Evolutionary conservation across 2,888 invertebrate genomes (phyloP), one percentile per base, ranked within the genome.

Genomic region (Crossocerus cetratus): DNA sequence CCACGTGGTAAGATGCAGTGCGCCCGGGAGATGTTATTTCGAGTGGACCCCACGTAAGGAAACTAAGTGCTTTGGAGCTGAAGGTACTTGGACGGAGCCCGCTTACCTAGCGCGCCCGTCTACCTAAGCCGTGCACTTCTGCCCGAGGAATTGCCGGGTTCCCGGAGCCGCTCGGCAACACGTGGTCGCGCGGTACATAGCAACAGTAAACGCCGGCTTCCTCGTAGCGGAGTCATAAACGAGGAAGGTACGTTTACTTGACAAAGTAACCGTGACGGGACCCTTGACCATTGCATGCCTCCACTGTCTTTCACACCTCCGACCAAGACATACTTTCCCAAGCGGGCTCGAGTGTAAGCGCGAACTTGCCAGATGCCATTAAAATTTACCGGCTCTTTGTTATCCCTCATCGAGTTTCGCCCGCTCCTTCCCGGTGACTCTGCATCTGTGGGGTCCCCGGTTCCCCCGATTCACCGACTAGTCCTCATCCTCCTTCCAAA

Each of bases 381-480:
- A 63, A 74, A 60, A 66, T 63, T 65, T 64, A 22, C 57, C 20
- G 14, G 21, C 20, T 23, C 65, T 73, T 69, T 60, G 64, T 64
- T 65, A 16, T 42, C 14, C 2, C 45, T n/a, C n/a, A 14, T 20
- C 59, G 18, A 16, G 11, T 55, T 55, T 18, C 43, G n/a, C 43
- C 54, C 5, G 2, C 13, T 57, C 4, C n/a, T 61, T 11, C 13
- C 14, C 18, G 18, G 21, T 62, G 43, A 55, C 54, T 64, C 54
- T 45, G 59, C 59, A n/a, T 43, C 42, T 71, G 45, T 58, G 64
- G 23, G 49, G 18, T 11, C 32, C 16, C 0, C 32, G 32, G 68
- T 58, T 68, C 68, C 73, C 74, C 65, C 23, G 68, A 69, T 69
- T 53, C 49, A 62, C 63, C 62, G 72, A 66, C 56, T 14, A 32